Base-by-base conservation (phyloP, 2,888 invertebrate genomes). In the Cantharis nigra region DNA sequence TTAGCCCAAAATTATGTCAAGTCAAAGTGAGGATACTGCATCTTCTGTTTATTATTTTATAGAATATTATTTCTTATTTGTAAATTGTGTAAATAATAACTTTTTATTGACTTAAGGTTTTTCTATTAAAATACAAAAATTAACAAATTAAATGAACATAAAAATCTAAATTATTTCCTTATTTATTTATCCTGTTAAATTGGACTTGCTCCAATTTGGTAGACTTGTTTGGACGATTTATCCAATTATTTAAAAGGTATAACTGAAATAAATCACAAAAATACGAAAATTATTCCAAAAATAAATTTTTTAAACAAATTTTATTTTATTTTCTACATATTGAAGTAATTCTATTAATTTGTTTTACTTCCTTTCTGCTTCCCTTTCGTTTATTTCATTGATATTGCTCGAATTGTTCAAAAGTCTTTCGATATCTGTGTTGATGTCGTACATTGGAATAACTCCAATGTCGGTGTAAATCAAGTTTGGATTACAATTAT, bases 1-100 rank as follows among this genome's bases (percentile, higher is more conserved):
- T 90, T 93, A 84, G 95, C 95, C 5, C 85, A 90, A 78, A 89
- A 92, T 71, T 94, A 91, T 82, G 90, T 67, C 9, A 67, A 67
- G 3, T 67, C 65, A 2, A 67, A n/a, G 18, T 67, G 23, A 16
- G 16, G 16, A 26, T 13, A 7, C 3, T 4, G 7, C 7, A 49
- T 49, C n/a, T 49, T n/a, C 13, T 1, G n/a, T 49, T n/a, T n/a
- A 49, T 49, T 49, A 13, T 33, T 11, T 13, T n/a, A 49, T 7
- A 2, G n/a, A 49, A 49, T n/a, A 49, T 49, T n/a, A 49, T 49
- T 33, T 1, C 5, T 13, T 13, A 26, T 26, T 26, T 13, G 2
- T 13, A 33, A 49, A n/a, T 49, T n/a, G n/a, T 49, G 49, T 49
- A 49, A 49, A 49, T 49, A 33, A 49, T n/a, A 9, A 49, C n/a